A percentile compares a stretch with the other conserved stretches of the same genome.
Evolutionary conservation across 53 echinoderm and acorn worm genomes (phyloP).

Genomic region (Apostichopus leukothele): DNA sequence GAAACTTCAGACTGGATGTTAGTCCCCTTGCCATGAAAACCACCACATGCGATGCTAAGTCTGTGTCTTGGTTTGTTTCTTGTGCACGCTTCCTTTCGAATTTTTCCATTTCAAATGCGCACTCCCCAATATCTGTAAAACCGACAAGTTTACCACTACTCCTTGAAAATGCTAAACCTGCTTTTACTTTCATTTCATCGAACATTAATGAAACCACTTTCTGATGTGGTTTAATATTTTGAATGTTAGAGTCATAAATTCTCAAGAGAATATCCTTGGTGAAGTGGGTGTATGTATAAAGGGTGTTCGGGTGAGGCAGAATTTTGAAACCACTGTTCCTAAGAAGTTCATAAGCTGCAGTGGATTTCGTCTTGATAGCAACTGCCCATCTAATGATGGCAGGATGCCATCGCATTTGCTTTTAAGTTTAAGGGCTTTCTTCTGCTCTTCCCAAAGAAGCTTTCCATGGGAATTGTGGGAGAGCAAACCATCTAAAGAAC

Average conservation of each 20-base stretch:
- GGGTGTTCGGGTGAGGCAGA: no score
- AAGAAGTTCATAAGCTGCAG: background rate
- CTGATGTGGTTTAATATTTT: background rate
- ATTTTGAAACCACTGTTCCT: background rate
- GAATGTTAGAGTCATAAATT: background rate
- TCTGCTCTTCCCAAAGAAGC: no score
- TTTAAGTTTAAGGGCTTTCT: no score
- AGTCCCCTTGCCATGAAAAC: constrained; percentile 67
- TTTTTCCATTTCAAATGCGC: background rate
- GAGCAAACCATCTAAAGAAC: no score
- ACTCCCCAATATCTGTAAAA: background rate
- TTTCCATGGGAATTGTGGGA: no score
- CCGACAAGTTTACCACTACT: constrained; percentile 22
- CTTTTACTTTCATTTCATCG: constrained; percentile 28
- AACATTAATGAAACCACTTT: background rate
- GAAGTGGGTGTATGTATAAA: no score
- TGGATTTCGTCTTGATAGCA: constrained; percentile 16
- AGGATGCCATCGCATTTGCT: constrained; percentile 18
- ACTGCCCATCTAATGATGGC: background rate
- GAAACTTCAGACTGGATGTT: constrained; percentile 41
- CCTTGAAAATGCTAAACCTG: constrained; percentile 14
- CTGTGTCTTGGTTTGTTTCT: background rate
- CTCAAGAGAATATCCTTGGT: background rate
- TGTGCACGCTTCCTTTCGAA: constrained; percentile 4
- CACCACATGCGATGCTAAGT: constrained; percentile 63